Evolutionary conservation across 2,797 vertebrate genomes (phyloP).

Genomic region (Sus cebifrons): DNA sequence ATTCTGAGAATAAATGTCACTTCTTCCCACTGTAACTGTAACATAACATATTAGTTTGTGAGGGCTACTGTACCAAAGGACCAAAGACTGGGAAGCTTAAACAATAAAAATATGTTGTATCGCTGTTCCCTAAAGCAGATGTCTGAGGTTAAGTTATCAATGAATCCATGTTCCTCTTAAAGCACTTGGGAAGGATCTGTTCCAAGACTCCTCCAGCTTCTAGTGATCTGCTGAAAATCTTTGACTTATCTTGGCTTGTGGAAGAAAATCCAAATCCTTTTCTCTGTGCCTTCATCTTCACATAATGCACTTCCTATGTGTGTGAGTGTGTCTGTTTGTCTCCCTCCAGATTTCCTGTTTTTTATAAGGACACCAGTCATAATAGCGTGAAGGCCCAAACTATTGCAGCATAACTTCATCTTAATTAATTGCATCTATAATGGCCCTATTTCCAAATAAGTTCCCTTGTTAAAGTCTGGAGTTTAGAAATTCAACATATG

Average conservation of each 20-base stretch:
- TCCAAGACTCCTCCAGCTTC: not conserved
- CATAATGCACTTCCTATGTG: not conserved
- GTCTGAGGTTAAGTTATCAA: not conserved
- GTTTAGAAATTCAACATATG: not conserved
- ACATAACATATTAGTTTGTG: not conserved
- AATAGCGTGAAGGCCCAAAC: not conserved
- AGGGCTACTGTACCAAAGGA: not conserved
- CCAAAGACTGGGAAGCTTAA: not conserved
- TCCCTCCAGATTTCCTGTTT: not conserved
- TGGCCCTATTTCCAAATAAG: not conserved
- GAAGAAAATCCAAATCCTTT: not conserved
- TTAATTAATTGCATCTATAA: not conserved
- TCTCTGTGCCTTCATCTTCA: not conserved
- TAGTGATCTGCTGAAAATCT: fast-evolving
- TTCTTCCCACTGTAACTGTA: not conserved
- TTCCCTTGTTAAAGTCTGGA: too few relatives aligned
- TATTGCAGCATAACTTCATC: not conserved
- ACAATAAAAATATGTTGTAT: not conserved
- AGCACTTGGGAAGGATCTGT: fast-evolving
- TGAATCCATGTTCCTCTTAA: not conserved
- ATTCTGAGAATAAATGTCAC: not conserved
- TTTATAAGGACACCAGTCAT: not conserved
- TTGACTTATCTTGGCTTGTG: not conserved
- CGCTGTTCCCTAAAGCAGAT: not conserved
- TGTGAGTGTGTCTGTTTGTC: not conserved